A percentile compares a stretch with the other conserved stretches of the same genome.
These are phyloP conservation scores for Spinibarbus caldwelli DNA, from an alignment of 2,797 vertebrate genomes.

Conservation along the genomic window DNA sequence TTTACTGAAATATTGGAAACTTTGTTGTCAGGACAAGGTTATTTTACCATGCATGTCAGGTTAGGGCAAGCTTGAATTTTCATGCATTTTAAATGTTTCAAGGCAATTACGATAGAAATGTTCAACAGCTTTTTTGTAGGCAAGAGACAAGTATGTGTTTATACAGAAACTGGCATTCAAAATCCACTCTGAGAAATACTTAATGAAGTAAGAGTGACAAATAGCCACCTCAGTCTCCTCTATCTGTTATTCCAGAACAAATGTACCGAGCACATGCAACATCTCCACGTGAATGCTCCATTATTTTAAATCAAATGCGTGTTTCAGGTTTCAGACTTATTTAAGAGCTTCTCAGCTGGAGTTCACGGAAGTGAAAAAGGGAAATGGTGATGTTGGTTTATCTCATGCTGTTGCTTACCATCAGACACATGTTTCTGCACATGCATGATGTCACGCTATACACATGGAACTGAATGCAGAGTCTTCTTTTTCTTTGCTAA, in stretches of 20 bases:
- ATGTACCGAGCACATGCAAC: background rate
- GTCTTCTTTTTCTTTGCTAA: background rate
- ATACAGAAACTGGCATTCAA: background rate
- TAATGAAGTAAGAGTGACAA: background rate
- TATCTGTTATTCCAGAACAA: background rate
- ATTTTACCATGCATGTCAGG: background rate
- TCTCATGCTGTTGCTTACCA: background rate
- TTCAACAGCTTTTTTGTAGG: background rate
- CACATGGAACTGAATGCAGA: background rate
- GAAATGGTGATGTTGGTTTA: background rate
- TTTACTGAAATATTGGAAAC: background rate
- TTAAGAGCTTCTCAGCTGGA: constrained; percentile 2
- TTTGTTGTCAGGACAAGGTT: constrained; percentile 6
- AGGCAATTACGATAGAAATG: background rate
- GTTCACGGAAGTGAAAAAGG: background rate
- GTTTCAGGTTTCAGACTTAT: background rate
- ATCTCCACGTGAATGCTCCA: background rate
- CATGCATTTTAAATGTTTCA: background rate
- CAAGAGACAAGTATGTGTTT: background rate
- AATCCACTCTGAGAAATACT: background rate
- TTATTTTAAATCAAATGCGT: background rate
- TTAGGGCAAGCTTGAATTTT: background rate
- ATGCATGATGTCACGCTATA: background rate
- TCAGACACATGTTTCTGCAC: background rate
- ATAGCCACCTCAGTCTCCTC: background rate